These are phyloP conservation scores for Tenebrosternarchus preto DNA, from an alignment of 2,113 vertebrate genomes.

Conservation along the genomic window DNA sequence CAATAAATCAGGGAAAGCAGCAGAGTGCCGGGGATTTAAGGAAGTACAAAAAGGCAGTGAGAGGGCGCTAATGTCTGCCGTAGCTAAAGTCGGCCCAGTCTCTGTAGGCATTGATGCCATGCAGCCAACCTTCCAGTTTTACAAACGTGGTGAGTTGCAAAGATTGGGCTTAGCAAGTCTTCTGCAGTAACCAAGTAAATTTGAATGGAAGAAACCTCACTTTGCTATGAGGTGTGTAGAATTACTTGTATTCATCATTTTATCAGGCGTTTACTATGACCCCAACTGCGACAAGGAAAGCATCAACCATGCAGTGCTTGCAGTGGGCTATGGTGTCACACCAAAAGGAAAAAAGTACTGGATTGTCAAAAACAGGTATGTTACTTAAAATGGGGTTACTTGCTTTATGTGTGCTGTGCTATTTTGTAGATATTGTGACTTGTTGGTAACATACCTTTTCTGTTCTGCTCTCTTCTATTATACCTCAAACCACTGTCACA, in stretches of 20 bases:
- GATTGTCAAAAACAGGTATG: conserved; percentile 97
- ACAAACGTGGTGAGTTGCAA: conserved; percentile 79
- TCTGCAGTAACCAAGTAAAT: not conserved
- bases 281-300: conserved; percentile 79
- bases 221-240: not conserved
- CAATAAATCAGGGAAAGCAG: conserved; percentile 78
- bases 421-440: not conserved
- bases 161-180: not conserved
- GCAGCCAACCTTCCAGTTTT: conserved; percentile 86
- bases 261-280: conserved; percentile 88
- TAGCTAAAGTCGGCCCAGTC: conserved; percentile 81
- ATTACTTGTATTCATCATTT: not conserved
- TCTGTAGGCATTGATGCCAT: conserved; percentile 90
- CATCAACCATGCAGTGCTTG: conserved; percentile 90
- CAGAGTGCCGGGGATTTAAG: conserved; percentile 80
- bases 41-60: conserved; percentile 82
- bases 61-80: conserved; percentile 80
- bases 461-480: not conserved
- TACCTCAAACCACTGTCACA: not conserved
- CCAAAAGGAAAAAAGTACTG: conserved; percentile 86
- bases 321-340: conserved; percentile 84
- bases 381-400: not conserved
- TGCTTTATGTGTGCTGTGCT: not conserved
- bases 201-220: not conserved
- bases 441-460: not conserved